Evolutionary conservation across 2,113 vertebrate genomes (phyloP), one percentile per base, ranked within the genome.

Genomic region (Nycticorax nycticorax): DNA sequence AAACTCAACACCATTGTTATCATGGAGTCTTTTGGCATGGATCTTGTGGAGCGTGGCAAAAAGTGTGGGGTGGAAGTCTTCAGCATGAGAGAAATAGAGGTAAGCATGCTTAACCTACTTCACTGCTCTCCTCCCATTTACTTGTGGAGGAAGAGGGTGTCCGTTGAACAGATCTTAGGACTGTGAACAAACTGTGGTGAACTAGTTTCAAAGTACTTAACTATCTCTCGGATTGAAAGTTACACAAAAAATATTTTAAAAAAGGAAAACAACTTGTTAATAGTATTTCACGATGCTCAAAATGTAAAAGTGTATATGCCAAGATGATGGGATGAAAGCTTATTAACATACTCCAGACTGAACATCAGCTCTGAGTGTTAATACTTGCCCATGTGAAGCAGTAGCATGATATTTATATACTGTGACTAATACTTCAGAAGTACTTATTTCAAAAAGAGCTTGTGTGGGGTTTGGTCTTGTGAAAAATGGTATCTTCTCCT

Each of bases 1-100:
- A 13, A 96, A 71, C 97, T 99, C 79, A 99, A 98, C 95, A 98
- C 96, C 9, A 95, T 99, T 27, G 93, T 99, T 62, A 66, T 99
- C 77, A 99, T 99, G 96, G 99, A 99, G 57, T 53, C 97, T 39
- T 99, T 98, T 60, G 98, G 98, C 20, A 43, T 14, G 5, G 99
- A 99, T 27, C 98, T 99, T 63, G 97, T 98, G 67, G 95, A 98
- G 26, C 97, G 93, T 60, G 99, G 98, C 89, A 97, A 98, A 77
- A 98, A 98, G 60, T 98, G 94, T 62, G 99, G 98, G 10, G 98
- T 99, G 6, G 98, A 99, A 63, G 21, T 99, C 57, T 78, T 98
- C 85, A 99, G 98, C 88, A 88, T 99, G 92, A 98, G 95, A 92
- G 97, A 99, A 20, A 48, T 99, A 66, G 99, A 99, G 98, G 99